Base-by-base conservation (phyloP, 2,888 invertebrate genomes). In the Epinotia brunnichana region DNA sequence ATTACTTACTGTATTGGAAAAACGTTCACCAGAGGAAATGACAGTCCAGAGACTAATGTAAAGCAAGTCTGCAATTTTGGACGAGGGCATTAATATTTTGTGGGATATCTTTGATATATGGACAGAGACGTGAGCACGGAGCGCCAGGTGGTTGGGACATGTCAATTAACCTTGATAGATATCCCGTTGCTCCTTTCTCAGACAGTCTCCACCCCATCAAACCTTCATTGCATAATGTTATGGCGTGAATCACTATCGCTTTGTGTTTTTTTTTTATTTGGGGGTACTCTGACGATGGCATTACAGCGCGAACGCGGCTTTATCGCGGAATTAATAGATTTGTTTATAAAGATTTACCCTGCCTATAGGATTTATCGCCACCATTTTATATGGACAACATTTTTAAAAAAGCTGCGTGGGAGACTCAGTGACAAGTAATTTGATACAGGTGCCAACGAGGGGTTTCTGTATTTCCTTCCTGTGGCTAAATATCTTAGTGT, bases 161-260 rank as follows among this genome's bases (percentile, higher is more conserved):
- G 61, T 69, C 69, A 61, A 69, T 69, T 61, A 69, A 69, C 53
- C 61, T 61, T 69, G 69, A 61, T 69, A 61, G 60, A 69, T 69
- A 69, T 61, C 53, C 60, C 51, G 54, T 61, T 61, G 69, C 61
- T 51, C 61, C 41, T 41, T 69, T 61, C 9, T 17, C 21, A 29
- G 51, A 7, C 15, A 10, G 48, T 24, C 53, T 21, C 51, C 35
- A 19, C 41, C 54, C 41, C n/a, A 61, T 69, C 69, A 69, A 69
- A 41, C 41, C 69, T 41, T 39, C 24, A 54, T 61, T 54, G 61
- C 61, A 39, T 7, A 61, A 24, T 54, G 21, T 61, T 41, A 24
- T 69, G 21, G 51, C 35, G 63, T 24, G 11, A 51, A 35, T 63
- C n/a, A 35, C 17, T 11, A 51, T 13, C 3, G 39, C 11, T 15